Percentiles rank a stretch among this genome's conserved stretches.
Conservation (phyloP, 2,888 invertebrate species). For the Acronicta aceris region DNA sequence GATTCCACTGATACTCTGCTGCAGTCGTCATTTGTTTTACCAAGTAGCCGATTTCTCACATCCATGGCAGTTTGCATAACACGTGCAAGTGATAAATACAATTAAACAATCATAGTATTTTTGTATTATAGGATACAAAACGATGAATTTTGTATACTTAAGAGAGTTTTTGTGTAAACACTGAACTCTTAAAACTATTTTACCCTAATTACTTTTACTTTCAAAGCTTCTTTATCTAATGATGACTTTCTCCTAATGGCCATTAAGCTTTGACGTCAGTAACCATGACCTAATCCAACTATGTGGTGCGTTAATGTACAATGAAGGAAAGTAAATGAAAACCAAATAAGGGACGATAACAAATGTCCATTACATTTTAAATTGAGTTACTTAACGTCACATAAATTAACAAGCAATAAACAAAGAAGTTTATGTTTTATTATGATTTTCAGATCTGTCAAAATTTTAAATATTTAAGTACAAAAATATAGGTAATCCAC, state of each 20-base stretch:
- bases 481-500: not conserved
- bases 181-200: constrained; percentile 41
- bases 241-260: constrained; percentile 65
- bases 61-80: not conserved
- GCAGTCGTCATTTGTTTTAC: too few relatives aligned
- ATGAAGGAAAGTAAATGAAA: constrained; percentile 52
- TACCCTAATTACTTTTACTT: constrained; percentile 56
- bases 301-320: constrained; percentile 42
- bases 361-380: constrained; percentile 9
- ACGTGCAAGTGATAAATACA: not conserved
- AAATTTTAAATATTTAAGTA: not conserved
- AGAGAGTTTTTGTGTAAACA: too few relatives aligned
- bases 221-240: constrained; percentile 69
- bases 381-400: constrained; percentile 1
- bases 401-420: not conserved
- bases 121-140: too few relatives aligned
- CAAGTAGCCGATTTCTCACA: not conserved
- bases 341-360: constrained; percentile 39
- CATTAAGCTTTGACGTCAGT: constrained; percentile 63
- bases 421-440: not conserved
- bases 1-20: too few relatives aligned
- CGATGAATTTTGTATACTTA: too few relatives aligned
- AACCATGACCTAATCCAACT: constrained; percentile 74
- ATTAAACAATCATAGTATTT: too few relatives aligned
- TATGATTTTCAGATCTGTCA: not conserved